A percentile compares a stretch with the other conserved stretches of the same genome.
Evolutionary conservation across 2,888 invertebrate species (phyloP).

Genomic region (Philereme transversata): DNA sequence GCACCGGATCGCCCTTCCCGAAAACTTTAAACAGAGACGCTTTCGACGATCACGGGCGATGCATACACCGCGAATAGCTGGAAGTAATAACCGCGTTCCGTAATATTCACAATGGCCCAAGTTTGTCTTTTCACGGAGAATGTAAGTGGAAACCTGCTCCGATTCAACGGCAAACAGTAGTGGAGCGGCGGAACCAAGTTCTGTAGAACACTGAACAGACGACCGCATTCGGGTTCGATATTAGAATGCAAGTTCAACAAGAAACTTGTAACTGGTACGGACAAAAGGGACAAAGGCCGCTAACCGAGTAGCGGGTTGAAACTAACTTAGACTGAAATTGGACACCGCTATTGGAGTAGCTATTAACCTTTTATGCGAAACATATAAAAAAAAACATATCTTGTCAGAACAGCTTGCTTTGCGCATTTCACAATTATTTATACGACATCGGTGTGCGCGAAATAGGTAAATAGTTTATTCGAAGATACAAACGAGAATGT

Average conservation of each 20-base stretch:
- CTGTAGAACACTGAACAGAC: constrained; percentile 41
- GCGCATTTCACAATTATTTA: constrained; percentile 44
- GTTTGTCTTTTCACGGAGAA: constrained; percentile 54
- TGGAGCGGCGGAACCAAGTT: constrained; percentile 45
- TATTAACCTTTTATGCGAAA: constrained; percentile 8
- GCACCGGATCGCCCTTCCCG: constrained; percentile 49
- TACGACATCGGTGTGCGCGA: constrained; percentile 45
- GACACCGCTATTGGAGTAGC: constrained; percentile 6
- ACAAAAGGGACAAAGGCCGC: constrained; percentile 31
- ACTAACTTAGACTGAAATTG: constrained; percentile 26
- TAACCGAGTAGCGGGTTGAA: constrained; percentile 30
- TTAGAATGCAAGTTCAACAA: constrained; percentile 49
- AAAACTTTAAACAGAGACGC: constrained; percentile 41
- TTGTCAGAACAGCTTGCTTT: constrained; percentile 34
- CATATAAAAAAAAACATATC: constrained; percentile 20
- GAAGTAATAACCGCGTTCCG: constrained; percentile 52
- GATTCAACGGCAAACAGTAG: constrained; percentile 50
- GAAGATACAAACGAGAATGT: constrained; percentile 41
- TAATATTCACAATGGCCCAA: constrained; percentile 58
- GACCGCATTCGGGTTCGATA: constrained; percentile 49
- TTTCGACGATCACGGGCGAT: constrained; percentile 19
- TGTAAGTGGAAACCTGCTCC: constrained; percentile 46
- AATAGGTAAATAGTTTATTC: constrained; percentile 43
- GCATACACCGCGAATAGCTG: constrained; percentile 46
- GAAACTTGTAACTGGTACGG: constrained; percentile 40